Conservation (phyloP, 2,797 vertebrate genomes). For the Hoplostethus atlanticus region DNA sequence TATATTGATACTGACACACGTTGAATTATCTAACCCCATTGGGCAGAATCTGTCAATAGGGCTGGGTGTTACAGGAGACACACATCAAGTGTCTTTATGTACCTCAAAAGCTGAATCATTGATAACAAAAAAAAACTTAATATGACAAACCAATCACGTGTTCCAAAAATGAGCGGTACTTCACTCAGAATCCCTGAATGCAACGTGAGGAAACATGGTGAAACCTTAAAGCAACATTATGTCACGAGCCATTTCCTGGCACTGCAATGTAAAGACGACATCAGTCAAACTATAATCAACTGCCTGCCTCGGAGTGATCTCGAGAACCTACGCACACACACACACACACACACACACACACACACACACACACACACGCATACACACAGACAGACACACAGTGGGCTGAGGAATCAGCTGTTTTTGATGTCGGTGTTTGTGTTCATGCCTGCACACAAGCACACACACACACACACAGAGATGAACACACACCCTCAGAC, state of each 20-base stretch:
- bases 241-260: slow-evolving; percentile 63
- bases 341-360: slow-evolving; percentile 14
- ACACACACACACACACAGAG: slow-evolving; percentile 20
- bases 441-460: slow-evolving; percentile 34
- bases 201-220: slow-evolving; percentile 33
- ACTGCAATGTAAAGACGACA: slow-evolving; percentile 55
- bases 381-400: background rate
- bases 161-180: slow-evolving; percentile 34
- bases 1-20: no score
- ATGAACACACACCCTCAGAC: slow-evolving; percentile 37
- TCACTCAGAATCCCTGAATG: slow-evolving; percentile 37
- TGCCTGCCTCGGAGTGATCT: slow-evolving; percentile 19
- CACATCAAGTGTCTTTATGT: slow-evolving; percentile 8
- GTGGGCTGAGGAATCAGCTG: slow-evolving; percentile 41
- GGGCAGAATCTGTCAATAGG: background rate
- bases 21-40: no score
- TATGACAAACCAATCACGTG: slow-evolving; percentile 15
- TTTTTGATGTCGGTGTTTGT: slow-evolving; percentile 42
- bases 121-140: background rate
- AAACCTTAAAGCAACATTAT: slow-evolving; percentile 69
- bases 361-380: background rate
- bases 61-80: slow-evolving; percentile 5
- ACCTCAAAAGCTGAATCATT: slow-evolving; percentile 37
- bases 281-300: slow-evolving; percentile 44
- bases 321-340: slow-evolving; percentile 8